phyloP scores from a whole-genome alignment of 2,113 vertebrate species.

The Chrysemys picta region DNA sequence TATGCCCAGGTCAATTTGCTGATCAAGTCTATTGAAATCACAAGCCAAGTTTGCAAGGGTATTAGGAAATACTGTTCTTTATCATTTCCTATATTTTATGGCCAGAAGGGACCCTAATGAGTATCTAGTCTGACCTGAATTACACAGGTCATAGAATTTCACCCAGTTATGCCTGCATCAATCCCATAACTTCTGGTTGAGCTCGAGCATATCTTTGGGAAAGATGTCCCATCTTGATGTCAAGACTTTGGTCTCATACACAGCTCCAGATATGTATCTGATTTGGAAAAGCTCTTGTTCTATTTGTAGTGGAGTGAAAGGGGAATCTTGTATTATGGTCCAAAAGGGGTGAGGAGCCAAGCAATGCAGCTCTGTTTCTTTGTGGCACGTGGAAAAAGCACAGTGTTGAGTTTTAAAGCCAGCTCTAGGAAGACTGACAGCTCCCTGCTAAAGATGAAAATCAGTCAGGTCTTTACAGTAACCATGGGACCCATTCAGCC shows the following conservation, averaged over 20 bases:
- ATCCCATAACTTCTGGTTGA: background rate
- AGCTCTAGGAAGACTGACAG: background rate
- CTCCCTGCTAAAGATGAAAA: constrained; percentile 48
- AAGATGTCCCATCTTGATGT: background rate
- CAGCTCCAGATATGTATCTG: background rate
- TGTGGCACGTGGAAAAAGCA: background rate
- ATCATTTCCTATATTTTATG: background rate
- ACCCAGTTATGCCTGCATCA: background rate
- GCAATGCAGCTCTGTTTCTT: background rate
- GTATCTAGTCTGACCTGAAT: background rate
- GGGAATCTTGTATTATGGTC: background rate
- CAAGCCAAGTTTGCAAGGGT: background rate
- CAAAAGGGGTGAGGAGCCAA: background rate
- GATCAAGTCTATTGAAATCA: background rate
- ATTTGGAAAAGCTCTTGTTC: background rate
- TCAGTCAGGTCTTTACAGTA: constrained; percentile 44
- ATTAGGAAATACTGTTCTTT: background rate
- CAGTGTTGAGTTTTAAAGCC: background rate
- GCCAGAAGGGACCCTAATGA: background rate
- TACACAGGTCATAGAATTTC: background rate
- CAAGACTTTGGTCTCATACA: background rate
- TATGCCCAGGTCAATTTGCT: background rate
- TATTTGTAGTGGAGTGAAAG: background rate
- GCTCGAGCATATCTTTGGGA: background rate
- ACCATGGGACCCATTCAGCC: constrained; percentile 40